Base-by-base conservation (phyloP, 2,113 vertebrate species). In the Heterotis niloticus region DNA sequence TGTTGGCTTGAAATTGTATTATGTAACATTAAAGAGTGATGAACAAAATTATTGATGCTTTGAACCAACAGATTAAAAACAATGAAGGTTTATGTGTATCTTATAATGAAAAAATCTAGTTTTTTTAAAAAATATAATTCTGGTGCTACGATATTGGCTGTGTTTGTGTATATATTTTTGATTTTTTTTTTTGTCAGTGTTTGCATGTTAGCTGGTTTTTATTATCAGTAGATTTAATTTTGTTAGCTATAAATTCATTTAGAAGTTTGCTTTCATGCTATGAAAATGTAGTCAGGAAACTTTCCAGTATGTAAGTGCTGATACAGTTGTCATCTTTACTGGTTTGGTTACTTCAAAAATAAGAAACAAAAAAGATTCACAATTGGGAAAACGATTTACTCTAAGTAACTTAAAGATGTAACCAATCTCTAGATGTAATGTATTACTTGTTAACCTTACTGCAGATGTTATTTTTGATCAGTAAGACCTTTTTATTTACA, bases 21-120 rank as follows among this genome's bases (percentile, higher is more conserved):
- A 81, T 84, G 80, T 81, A 83, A 87, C 81, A 81, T 83, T 78
- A 60, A 74, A 57, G 77, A 83, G 79, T 76, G 77, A 68, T 83
- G 80, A 75, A 75, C 44, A 56, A 57, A 73, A 72, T 71, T 84
- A 44, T 44, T 44, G 34, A 44, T 44, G 34, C 7, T 2, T 44
- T 44, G 34, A 44, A 44, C 7, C 34, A 44, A 44, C 34, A 44
- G 34, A 44, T 44, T 44, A 44, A 44, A 44, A 44, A 44, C 7
- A 7, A 7, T 44, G 34, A 44, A 44, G 34, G 34, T 44, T 44
- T 44, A 44, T 44, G 34, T 44, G 34, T 44, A 44, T 44, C 20
- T 62, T 62, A 10, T 14, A 62, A 17, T 62, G 20, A 62, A 10
- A 7, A 44, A 62, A 17, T 62, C 20, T 62, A 62, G 2, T 24